These are phyloP conservation scores for Prionailurus viverrinus DNA, from an alignment of 2,113 vertebrate species.

Conservation along the genomic window DNA sequence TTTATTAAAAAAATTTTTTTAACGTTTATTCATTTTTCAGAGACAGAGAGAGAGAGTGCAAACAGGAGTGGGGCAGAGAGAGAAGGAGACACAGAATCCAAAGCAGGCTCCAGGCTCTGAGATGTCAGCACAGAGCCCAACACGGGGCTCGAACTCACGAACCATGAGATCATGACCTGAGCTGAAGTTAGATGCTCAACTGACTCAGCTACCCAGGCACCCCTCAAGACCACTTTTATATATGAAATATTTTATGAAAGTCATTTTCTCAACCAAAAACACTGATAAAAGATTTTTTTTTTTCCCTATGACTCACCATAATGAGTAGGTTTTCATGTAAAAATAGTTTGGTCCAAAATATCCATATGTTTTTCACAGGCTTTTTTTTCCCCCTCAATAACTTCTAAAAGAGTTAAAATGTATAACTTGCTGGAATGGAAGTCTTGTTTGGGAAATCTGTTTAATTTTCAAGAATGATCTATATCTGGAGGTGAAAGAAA, in stretches of 20 bases:
- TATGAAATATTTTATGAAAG: not conserved
- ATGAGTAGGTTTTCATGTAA: not conserved
- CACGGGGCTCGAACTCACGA: no score
- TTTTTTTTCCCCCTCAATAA: not conserved
- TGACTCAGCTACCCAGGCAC: no score
- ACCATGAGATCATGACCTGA: no score
- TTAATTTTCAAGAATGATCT: conserved; percentile 40
- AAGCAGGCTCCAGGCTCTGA: no score
- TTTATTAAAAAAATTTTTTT: no score
- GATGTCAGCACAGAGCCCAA: no score
- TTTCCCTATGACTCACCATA: conserved; percentile 4
- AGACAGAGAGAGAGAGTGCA: no score
- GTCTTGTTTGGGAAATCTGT: not conserved
- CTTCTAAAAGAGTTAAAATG: not conserved
- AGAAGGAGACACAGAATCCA: no score
- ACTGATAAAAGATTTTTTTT: not conserved
- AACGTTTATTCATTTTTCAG: no score
- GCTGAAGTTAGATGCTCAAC: no score
- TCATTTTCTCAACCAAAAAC: conserved; percentile 20
- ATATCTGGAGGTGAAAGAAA: not conserved
- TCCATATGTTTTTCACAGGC: not conserved
- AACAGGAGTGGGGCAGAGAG: no score
- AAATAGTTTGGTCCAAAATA: conserved; percentile 25
- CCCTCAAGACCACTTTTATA: not conserved
- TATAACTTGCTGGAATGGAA: conserved; percentile 17